Base-by-base conservation (phyloP, 2,888 invertebrate genomes). In the Cerceris ruficornis region DNA sequence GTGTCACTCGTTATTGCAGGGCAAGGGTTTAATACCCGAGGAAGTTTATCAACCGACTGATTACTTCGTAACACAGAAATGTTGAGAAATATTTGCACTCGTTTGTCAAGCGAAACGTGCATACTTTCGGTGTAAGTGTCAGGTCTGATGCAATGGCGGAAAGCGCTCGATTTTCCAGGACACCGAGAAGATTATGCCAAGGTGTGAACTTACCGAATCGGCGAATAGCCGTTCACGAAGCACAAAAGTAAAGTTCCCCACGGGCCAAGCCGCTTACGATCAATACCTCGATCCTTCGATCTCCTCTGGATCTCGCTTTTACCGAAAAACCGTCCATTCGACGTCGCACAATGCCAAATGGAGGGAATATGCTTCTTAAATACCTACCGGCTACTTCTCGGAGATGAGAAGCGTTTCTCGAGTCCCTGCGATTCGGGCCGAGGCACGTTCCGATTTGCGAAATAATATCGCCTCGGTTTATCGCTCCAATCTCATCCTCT, bases 181-280 rank as follows among this genome's bases (percentile, higher is more conserved):
- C 85, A 86, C 75, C 73, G 61, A 84, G 28, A 28, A 28, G 85
- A 89, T 89, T 89, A 89, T 87, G 81, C 77, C 86, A 84, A 89
- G 86, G 89, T 89, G 88, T 87, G 89, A 89, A 89, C 81, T 86
- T 79, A 85, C 82, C 75, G 81, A 72, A 75, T 78, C 71, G 61
- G 74, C 83, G 77, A 86, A 86, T 86, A 83, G 84, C 78, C 69
- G 86, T 66, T 78, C 79, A 70, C 43, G 60, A 55, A 72, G 81
- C 72, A 88, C 88, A 88, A 88, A 82, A 82, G 86, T 81, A 75
- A 86, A 83, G 75, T 55, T 28, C 81, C 77, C 83, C 80, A 75
- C 71, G 55, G 73, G 77, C 73, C 88, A 89, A 90, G 89, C 89
- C 85, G 91, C 90, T 91, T 91, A 90, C 90, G 90, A 90, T 91